Base-by-base conservation (phyloP, 2,888 invertebrate species). In the Apeira syringaria region DNA sequence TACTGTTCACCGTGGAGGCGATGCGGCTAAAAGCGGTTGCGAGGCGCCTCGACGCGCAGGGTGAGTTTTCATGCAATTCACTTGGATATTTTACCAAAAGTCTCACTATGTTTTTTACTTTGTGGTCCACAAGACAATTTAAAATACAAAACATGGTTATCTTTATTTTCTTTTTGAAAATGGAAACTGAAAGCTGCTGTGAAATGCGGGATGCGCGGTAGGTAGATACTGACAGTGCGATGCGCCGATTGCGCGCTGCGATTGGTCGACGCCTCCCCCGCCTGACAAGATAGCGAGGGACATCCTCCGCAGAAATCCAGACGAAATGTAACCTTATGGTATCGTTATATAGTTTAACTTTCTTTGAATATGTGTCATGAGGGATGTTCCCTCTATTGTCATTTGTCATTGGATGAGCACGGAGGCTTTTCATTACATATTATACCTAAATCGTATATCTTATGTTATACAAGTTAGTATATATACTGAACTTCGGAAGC, bases 11-110 rank as follows among this genome's bases (percentile, higher is more conserved):
- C 65, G 75, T 72, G 74, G 75, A 70, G 69, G 72, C 91, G 85
- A 94, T 94, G 94, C 92, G 94, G 90, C 93, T 92, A 61, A 94
- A 94, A 82, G 93, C 94, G 69, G 92, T 94, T 62, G 94, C 94
- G 64, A 92, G 94, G 82, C 92, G 92, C 80, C 91, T 93, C 59
- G 92, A 93, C 73, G 91, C 93, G 78, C 93, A 92, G 91, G 93
- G 94, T 94, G 80, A 91, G 92, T 74, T 15, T 32, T 32, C 27
- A 27, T 18, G 25, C 12, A 37, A 29, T 3, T 37, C 9, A 13
- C 8, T 11, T n/a, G 1, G 9, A n/a, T n/a, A 2, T 15, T 8
- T 15, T 11, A 7, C 8, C 9, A 15, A 15, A 3, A 15, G 11
- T 28, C 7, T 6, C 8, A 18, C 11, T 2, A 28, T 15, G n/a